Percentiles rank a stretch among this genome's conserved stretches.
These are phyloP conservation scores for Varroa destructor DNA, from an alignment of 1,140 invertebrate species.

Conservation along the genomic window DNA sequence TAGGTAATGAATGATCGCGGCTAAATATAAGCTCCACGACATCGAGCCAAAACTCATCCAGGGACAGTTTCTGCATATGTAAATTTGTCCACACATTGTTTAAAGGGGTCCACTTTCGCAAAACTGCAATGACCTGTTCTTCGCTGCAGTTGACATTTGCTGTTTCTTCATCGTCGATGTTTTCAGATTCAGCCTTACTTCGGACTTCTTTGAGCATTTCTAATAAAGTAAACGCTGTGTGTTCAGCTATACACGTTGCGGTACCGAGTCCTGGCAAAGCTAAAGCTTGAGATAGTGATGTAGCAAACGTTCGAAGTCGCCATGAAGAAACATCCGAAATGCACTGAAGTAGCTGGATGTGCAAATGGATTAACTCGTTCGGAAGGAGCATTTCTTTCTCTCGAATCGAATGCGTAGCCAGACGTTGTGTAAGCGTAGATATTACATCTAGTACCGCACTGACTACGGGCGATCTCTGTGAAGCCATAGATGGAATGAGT, in stretches of 20 bases:
- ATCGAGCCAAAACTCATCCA: conserved; percentile 9
- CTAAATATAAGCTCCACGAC: not conserved
- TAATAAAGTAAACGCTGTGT: not conserved
- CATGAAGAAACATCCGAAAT: not conserved
- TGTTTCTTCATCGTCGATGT: too few relatives aligned
- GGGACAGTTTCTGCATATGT: not conserved
- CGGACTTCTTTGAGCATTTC: not conserved
- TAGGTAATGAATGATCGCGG: too few relatives aligned
- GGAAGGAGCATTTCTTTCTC: conserved; percentile 1
- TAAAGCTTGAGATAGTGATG: not conserved
- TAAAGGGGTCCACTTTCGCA: conserved; percentile 5
- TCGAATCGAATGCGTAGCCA: not conserved
- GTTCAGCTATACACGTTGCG: not conserved
- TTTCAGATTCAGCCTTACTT: too few relatives aligned
- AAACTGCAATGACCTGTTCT: not conserved
- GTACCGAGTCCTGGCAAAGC: not conserved
- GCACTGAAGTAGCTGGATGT: conserved; percentile 10
- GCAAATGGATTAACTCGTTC: not conserved
- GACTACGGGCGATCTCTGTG: not conserved
- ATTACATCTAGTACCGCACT: not conserved
- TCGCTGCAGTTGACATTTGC: too few relatives aligned
- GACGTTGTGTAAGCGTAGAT: not conserved
- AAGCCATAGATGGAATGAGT: not conserved
- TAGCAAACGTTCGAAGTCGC: not conserved
- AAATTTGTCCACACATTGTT: not conserved